phyloP scores from a whole-genome alignment of 1,140 invertebrate genomes.

The Streblospio benedicti region DNA sequence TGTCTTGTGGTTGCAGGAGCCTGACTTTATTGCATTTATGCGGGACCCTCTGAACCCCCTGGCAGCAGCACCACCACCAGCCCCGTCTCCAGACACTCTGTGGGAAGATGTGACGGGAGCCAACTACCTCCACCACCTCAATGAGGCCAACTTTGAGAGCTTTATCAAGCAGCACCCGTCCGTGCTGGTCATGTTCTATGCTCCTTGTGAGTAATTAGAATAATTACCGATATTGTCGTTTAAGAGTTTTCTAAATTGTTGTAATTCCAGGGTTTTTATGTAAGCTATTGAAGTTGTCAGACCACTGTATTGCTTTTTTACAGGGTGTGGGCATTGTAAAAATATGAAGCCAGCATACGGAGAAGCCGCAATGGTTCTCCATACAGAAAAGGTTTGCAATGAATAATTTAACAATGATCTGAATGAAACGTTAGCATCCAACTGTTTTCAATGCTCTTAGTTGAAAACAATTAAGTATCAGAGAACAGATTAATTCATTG shows the following conservation, averaged over 20 bases:
- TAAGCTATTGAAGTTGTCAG: too few species aligned
- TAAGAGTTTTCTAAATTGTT: not conserved
- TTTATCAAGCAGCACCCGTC: conserved; percentile 39
- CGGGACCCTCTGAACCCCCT: conserved; percentile 53
- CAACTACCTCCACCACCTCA: conserved; percentile 51
- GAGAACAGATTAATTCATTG: not conserved
- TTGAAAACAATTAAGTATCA: not conserved
- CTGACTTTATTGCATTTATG: conserved; percentile 61
- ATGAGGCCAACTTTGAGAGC: conserved; percentile 50
- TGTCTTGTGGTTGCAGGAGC: conserved; percentile 46
- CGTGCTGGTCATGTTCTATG: conserved; percentile 45
- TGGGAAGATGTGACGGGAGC: conserved; percentile 46
- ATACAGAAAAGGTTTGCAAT: conserved; percentile 31
- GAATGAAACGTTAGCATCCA: not conserved
- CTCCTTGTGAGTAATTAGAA: conserved; percentile 34
- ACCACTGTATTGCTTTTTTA: not conserved
- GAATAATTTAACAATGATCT: not conserved
- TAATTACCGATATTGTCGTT: too few species aligned
- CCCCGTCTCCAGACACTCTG: conserved; percentile 35
- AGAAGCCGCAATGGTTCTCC: conserved; percentile 38
- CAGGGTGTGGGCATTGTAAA: conserved; percentile 52
- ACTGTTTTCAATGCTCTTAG: too few species aligned
- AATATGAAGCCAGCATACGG: conserved; percentile 48
- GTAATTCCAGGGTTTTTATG: not conserved
- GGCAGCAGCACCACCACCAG: conserved; percentile 33